Conservation (phyloP, 1,140 invertebrate genomes). For the Euwallacea fornicatus region DNA sequence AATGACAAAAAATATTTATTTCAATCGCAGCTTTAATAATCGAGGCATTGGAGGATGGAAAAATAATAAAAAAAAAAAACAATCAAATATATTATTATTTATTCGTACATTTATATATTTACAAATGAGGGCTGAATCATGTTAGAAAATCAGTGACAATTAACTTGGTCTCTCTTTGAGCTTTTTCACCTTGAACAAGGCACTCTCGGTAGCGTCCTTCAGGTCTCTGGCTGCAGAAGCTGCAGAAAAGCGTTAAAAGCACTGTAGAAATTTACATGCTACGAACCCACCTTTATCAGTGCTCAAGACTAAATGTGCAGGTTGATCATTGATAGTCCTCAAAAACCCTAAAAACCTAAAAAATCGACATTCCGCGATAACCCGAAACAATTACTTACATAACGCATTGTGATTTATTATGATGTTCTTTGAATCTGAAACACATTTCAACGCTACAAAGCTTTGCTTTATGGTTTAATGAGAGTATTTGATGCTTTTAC, state of each 20-base stretch:
- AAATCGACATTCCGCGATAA: background rate
- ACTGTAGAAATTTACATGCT: background rate
- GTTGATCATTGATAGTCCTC: constrained; percentile 31
- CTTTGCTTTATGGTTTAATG: background rate
- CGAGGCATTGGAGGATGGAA: too few relatives aligned
- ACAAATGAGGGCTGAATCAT: too few relatives aligned
- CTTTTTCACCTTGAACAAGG: constrained; percentile 20
- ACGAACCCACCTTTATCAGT: constrained; percentile 31
- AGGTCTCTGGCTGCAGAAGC: constrained; percentile 28
- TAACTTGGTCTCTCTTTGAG: constrained; percentile 3
- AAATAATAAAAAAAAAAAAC: too few relatives aligned
- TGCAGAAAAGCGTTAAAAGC: constrained; percentile 2
- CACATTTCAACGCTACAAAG: background rate
- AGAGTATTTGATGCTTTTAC: too few relatives aligned
- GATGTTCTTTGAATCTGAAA: constrained; percentile 20
- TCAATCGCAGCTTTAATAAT: too few relatives aligned
- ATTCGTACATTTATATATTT: too few relatives aligned
- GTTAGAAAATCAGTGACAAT: too few relatives aligned
- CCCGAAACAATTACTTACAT: constrained; percentile 12
- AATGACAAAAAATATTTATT: too few relatives aligned
- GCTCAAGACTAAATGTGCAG: constrained; percentile 25
- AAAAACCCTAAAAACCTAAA: constrained; percentile 19
- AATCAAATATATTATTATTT: too few relatives aligned
- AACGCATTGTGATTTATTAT: constrained; percentile 19
- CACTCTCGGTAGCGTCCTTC: constrained; percentile 26